phyloP scores from a whole-genome alignment of 1,140 invertebrate species.

The Cotesia glomerata region DNA sequence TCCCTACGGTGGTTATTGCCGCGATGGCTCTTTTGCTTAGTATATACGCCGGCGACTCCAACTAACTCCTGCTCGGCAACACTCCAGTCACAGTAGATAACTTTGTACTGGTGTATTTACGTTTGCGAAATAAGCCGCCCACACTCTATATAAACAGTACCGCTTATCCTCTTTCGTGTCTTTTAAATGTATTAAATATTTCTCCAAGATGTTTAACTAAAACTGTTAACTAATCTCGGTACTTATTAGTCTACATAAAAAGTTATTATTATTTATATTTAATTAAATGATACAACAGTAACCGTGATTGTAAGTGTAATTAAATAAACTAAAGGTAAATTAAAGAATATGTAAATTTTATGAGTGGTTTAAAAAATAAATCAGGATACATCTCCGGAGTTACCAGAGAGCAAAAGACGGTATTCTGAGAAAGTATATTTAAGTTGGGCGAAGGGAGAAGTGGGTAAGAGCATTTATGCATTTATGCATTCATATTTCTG shows the following conservation, averaged over 20 bases:
- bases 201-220: not conserved
- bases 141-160: constrained; percentile 11
- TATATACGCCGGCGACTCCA: not conserved
- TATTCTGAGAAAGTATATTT: constrained; percentile 4
- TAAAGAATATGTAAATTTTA: no score
- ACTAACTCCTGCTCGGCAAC: constrained; percentile 1
- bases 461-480: constrained; percentile 59
- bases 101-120: constrained; percentile 15
- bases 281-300: no score
- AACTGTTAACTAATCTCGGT: no score
- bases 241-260: no score
- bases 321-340: no score
- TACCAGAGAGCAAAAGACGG: not conserved
- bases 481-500: constrained; percentile 66
- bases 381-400: no score
- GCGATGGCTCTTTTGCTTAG: constrained; percentile 37
- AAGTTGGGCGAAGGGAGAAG: no score
- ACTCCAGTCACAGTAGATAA: constrained; percentile 17
- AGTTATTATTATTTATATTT: no score
- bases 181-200: constrained; percentile 15
- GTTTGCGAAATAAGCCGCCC: constrained; percentile 12
- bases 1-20: constrained; percentile 30
- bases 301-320: no score
- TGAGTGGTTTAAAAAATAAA: no score
- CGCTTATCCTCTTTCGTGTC: constrained; percentile 4